These are phyloP conservation scores for Drosophila birchii DNA, from an alignment of 2,888 invertebrate genomes.

Conservation along the genomic window DNA sequence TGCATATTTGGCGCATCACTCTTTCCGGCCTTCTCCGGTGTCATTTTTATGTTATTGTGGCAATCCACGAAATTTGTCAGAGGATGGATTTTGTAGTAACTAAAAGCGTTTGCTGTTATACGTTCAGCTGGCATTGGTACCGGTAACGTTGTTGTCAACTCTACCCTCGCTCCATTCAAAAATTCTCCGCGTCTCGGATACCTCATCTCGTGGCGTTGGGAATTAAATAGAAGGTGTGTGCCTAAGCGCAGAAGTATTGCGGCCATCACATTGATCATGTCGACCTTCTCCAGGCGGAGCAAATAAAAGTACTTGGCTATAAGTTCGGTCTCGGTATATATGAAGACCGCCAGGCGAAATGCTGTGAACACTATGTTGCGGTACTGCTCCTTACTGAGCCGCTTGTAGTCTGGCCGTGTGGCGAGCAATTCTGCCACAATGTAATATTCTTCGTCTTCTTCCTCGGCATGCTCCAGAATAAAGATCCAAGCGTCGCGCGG, in stretches of 20 bases:
- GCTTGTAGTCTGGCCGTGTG: constrained; percentile 27
- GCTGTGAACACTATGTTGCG: constrained; percentile 32
- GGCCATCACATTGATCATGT: constrained; percentile 40
- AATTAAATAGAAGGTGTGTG: constrained; percentile 38
- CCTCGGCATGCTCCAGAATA: constrained; percentile 27
- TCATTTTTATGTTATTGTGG: constrained; percentile 16
- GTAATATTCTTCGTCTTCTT: constrained; percentile 7
- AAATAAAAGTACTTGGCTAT: constrained; percentile 29
- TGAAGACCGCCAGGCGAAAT: constrained; percentile 55
- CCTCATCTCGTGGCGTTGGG: constrained; percentile 21
- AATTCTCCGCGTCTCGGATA: not conserved
- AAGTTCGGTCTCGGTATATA: constrained; percentile 40
- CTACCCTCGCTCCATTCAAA: constrained; percentile 4
- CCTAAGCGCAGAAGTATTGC: constrained; percentile 51
- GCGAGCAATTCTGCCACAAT: constrained; percentile 31
- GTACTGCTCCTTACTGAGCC: constrained; percentile 30
- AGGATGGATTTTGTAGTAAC: constrained; percentile 32
- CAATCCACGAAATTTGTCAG: constrained; percentile 39
- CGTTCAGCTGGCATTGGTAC: not conserved
- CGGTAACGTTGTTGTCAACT: not conserved
- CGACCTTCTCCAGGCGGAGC: constrained; percentile 37
- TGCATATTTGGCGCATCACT: not conserved
- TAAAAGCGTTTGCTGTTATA: constrained; percentile 42
- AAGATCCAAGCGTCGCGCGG: constrained; percentile 37
- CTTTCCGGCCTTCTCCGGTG: not conserved